A percentile compares a stretch with the other conserved stretches of the same genome.
Conservation (phyloP, 2,113 vertebrate species). For the Fregetta grallaria region DNA sequence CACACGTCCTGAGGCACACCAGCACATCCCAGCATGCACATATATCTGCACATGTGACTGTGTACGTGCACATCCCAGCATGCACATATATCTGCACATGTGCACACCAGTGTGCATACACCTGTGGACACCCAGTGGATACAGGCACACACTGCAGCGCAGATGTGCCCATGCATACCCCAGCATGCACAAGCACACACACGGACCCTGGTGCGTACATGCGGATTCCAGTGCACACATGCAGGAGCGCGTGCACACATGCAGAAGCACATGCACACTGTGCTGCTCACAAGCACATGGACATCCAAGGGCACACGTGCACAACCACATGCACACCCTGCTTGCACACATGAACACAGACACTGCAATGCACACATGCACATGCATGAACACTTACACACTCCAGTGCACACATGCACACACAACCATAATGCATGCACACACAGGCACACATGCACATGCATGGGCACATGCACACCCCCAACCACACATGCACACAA, state of each 20-base stretch:
- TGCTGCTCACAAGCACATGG: too few species aligned
- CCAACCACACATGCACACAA: too few species aligned
- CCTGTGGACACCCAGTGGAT: not conserved
- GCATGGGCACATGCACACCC: too few species aligned
- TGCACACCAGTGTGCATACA: not conserved
- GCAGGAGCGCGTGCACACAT: too few species aligned
- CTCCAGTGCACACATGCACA: not conserved
- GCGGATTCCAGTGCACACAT: too few species aligned
- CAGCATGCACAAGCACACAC: not conserved
- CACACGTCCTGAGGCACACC: not conserved
- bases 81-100: fast-evolving
- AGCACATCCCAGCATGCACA: not conserved
- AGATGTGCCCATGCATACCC: fast-evolving
- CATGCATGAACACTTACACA: too few species aligned
- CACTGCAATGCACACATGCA: not conserved
- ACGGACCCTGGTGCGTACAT: fast-evolving
- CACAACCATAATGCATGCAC: too few species aligned
- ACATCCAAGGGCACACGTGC: too few species aligned
- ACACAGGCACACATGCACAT: not conserved
- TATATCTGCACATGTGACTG: fast-evolving
- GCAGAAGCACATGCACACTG: too few species aligned
- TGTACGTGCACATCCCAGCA: not conserved
- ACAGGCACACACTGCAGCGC: not conserved
- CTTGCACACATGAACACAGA: too few species aligned
- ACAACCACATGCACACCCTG: too few species aligned